Percentiles rank a stretch among this genome's conserved stretches.
Conservation (phyloP, 2,797 vertebrate species). For the Microtus agrestis region DNA sequence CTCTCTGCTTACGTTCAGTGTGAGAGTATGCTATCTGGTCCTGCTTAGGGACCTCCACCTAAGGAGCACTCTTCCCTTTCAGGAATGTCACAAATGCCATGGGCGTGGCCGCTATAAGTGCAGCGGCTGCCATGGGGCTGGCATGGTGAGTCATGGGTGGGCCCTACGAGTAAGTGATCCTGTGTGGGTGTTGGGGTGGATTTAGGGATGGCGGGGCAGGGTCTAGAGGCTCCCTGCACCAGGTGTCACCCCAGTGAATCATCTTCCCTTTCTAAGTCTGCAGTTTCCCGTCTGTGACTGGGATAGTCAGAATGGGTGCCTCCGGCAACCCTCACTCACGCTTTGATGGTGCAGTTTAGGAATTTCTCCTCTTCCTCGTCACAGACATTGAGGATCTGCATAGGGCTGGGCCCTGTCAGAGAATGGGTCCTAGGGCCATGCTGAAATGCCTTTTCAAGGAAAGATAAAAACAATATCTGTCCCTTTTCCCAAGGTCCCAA, state of each 20-base stretch:
- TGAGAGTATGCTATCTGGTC: neutral
- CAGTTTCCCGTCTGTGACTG: neutral
- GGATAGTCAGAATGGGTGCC: neutral
- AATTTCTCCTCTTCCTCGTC: neutral
- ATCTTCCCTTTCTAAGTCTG: neutral
- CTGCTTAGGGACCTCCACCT: neutral
- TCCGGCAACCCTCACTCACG: neutral
- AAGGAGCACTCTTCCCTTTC: neutral
- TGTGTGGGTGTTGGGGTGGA: no score
- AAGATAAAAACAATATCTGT: neutral
- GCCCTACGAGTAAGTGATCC: neutral
- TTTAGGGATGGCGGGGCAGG: neutral
- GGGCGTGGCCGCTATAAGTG: slow-evolving; percentile 88
- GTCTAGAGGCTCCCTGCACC: neutral
- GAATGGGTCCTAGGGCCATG: neutral
- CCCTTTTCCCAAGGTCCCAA: neutral
- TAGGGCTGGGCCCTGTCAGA: neutral
- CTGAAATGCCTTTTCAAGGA: neutral
- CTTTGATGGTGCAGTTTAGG: neutral
- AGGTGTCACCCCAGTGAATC: neutral
- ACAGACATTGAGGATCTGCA: neutral
- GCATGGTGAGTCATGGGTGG: slow-evolving; percentile 84
- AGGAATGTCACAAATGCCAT: slow-evolving; percentile 89
- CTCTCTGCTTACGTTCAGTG: fast-evolving
- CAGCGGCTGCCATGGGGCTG: slow-evolving; percentile 83